These are phyloP conservation scores for Xiphorhynchus elegans DNA, from an alignment of 2,113 vertebrate species.

Conservation along the genomic window DNA sequence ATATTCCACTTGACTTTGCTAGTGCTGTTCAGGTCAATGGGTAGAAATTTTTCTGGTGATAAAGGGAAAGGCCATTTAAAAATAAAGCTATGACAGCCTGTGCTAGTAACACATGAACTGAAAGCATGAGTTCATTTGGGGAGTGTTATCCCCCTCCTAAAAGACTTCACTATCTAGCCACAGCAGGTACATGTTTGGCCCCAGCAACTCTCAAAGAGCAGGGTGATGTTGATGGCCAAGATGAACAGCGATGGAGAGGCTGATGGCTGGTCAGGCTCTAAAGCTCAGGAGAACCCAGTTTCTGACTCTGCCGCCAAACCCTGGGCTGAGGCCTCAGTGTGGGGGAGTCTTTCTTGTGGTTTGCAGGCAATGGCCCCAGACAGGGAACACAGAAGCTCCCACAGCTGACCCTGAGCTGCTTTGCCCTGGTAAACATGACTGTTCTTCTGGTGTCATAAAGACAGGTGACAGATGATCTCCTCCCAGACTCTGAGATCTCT, in stretches of 20 bases:
- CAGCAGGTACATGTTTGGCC: not conserved
- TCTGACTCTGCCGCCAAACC: not conserved
- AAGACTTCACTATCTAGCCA: not conserved
- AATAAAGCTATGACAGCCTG: slow-evolving; percentile 9
- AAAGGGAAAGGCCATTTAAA: slow-evolving; percentile 58
- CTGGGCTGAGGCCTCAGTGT: not conserved
- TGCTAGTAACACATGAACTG: not conserved
- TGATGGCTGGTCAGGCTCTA: not conserved
- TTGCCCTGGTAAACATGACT: not conserved
- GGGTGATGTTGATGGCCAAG: not conserved
- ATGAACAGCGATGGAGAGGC: not conserved
- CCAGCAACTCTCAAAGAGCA: not conserved
- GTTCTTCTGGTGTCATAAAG: not conserved
- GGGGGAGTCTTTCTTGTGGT: not conserved
- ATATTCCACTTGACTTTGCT: slow-evolving; percentile 59
- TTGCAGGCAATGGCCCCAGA: not conserved
- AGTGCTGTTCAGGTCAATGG: slow-evolving; percentile 39
- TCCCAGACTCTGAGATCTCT: not conserved
- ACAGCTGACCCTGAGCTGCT: not conserved
- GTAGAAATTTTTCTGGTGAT: slow-evolving; percentile 1
- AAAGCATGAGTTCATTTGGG: not conserved
- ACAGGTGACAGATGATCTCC: not conserved
- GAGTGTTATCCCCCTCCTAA: not conserved
- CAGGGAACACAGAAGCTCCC: not conserved
- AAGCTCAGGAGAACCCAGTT: not conserved